phyloP scores from a whole-genome alignment of 1,140 invertebrate species.

The Leguminivora glycinivorella region DNA sequence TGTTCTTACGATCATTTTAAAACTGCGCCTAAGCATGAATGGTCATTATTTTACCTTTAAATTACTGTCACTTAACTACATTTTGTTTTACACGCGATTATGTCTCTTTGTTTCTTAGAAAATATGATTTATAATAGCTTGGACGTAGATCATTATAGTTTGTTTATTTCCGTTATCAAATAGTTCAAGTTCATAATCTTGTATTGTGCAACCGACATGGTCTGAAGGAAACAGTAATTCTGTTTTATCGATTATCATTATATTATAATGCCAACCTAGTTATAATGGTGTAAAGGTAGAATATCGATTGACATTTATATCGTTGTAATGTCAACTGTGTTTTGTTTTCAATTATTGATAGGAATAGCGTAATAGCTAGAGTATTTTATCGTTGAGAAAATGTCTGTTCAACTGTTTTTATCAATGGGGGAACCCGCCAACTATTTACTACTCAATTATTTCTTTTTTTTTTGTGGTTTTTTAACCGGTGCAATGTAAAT shows the following conservation, averaged over 20 bases:
- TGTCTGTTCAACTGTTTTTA: no score
- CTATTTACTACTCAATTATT: no score
- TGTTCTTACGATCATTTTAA: background rate
- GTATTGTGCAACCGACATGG: background rate
- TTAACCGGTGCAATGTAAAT: no score
- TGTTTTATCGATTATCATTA: background rate
- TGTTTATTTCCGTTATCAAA: conserved; percentile 11
- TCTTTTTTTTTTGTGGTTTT: no score
- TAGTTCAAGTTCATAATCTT: background rate
- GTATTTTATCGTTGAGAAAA: no score
- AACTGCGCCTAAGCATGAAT: background rate
- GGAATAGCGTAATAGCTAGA: no score
- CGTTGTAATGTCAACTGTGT: no score
- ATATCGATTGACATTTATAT: background rate
- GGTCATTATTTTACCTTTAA: background rate
- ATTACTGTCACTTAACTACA: background rate
- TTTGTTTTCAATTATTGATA: no score
- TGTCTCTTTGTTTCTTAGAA: background rate
- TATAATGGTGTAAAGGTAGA: background rate
- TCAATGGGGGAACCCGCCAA: no score
- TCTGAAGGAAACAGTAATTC: background rate
- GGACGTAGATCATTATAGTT: background rate
- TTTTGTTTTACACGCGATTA: background rate
- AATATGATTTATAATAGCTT: background rate
- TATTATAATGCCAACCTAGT: background rate